Evolutionary conservation across 2,888 invertebrate genomes (phyloP).

Genomic region (Sycophila texana): DNA sequence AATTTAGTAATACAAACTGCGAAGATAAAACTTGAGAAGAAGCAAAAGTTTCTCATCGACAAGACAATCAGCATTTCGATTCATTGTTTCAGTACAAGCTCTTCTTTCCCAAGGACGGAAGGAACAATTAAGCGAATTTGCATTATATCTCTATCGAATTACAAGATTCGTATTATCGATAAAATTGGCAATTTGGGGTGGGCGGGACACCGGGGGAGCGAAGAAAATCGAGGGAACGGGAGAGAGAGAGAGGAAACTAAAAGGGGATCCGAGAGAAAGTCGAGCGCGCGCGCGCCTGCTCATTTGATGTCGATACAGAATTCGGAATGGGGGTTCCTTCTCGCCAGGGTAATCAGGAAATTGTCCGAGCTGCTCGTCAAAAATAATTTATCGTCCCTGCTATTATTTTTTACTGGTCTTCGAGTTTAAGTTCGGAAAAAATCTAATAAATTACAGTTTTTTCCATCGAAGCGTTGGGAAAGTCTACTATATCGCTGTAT

Average conservation of each 20-base stretch:
- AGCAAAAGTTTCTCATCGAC: neutral
- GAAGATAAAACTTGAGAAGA: neutral
- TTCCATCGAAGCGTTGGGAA: neutral
- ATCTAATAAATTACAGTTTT: constrained; percentile 38
- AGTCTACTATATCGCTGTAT: neutral
- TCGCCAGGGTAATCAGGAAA: constrained; percentile 42
- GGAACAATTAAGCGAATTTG: constrained; percentile 75
- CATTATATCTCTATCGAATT: constrained; percentile 76
- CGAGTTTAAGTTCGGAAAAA: constrained; percentile 20
- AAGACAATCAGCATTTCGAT: constrained; percentile 20
- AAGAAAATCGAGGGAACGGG: constrained; percentile 51
- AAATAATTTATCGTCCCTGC: constrained; percentile 50
- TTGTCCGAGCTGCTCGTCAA: constrained; percentile 50
- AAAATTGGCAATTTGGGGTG: constrained; percentile 74
- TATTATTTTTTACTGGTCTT: constrained; percentile 40
- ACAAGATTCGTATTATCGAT: constrained; percentile 75
- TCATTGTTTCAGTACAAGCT: neutral
- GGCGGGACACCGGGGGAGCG: constrained; percentile 56
- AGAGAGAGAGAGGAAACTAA: constrained; percentile 58
- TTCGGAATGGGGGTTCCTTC: constrained; percentile 35
- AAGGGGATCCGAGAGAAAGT: constrained; percentile 55
- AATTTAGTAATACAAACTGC: too few species aligned
- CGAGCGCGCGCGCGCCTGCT: constrained; percentile 61
- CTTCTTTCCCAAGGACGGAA: constrained; percentile 51
- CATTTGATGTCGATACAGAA: constrained; percentile 64